A percentile compares a stretch with the other conserved stretches of the same genome.
Evolutionary conservation across 2,888 invertebrate species (phyloP).

Genomic region (Drosophila testacea): DNA sequence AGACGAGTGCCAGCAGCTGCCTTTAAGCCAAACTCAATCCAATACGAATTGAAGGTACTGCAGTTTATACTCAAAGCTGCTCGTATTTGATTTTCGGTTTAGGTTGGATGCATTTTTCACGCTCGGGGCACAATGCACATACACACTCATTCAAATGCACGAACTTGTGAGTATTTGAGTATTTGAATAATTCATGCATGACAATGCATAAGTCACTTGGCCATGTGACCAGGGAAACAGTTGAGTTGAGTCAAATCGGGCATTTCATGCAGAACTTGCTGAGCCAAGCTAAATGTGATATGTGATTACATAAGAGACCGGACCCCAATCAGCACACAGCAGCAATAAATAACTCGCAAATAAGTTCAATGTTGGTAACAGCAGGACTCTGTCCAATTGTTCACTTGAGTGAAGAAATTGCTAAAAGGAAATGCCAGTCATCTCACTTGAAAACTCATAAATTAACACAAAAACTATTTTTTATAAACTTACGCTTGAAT

Average conservation of each 20-base stretch:
- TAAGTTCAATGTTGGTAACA: conserved; percentile 16
- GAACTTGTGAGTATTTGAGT: conserved; percentile 28
- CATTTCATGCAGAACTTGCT: conserved; percentile 51
- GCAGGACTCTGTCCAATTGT: conserved; percentile 5
- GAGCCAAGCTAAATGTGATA: conserved; percentile 45
- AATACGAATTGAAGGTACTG: conserved; percentile 44
- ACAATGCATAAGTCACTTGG: conserved; percentile 73
- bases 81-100: conserved; percentile 61
- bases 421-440: not conserved
- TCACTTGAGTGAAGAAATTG: conserved; percentile 10
- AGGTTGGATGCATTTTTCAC: conserved; percentile 41
- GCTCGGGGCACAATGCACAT: conserved; percentile 39
- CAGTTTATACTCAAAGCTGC: conserved; percentile 41
- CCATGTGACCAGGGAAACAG: conserved; percentile 28
- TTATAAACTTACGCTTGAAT: conserved; percentile 1
- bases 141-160: conserved; percentile 36
- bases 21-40: conserved; percentile 41
- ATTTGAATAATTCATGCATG: conserved; percentile 80
- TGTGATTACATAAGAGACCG: conserved; percentile 49
- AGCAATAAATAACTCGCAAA: conserved; percentile 47
- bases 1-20: conserved; percentile 25
- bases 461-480: conserved; percentile 4
- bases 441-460: not conserved
- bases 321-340: conserved; percentile 38
- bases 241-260: conserved; percentile 12